Conservation (phyloP, 2,113 vertebrate species). For the Pelecanus crispus region DNA sequence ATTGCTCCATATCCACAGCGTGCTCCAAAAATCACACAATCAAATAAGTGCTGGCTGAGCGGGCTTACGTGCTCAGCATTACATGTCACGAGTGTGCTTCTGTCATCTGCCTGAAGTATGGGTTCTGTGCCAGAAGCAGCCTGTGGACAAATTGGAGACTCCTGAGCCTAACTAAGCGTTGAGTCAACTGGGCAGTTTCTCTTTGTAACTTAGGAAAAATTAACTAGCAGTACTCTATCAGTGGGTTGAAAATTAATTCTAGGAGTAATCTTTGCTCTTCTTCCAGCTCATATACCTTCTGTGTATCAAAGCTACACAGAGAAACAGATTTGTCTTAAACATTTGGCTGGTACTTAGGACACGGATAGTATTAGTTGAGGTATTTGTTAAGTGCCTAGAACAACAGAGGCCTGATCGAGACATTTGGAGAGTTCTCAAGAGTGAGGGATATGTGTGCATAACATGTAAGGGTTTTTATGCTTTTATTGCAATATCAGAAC, state of each 20-base stretch:
- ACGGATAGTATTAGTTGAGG: not conserved
- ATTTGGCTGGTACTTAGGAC: not conserved
- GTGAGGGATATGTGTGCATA: not conserved
- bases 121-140: not conserved
- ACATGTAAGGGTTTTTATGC: not conserved
- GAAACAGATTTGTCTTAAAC: not conserved
- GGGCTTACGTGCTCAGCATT: not conserved
- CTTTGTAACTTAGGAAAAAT: not conserved
- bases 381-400: not conserved
- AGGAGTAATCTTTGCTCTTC: not conserved
- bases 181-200: not conserved
- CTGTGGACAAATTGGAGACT: not conserved
- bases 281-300: not conserved
- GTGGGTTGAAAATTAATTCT: not conserved
- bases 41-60: not conserved
- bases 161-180: not conserved
- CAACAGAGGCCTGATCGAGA: not conserved
- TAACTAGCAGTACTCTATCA: not conserved
- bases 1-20: not conserved
- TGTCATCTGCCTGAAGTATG: not conserved
- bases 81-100: not conserved
- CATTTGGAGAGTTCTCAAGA: not conserved
- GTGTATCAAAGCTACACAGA: not conserved
- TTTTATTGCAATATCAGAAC: not conserved
- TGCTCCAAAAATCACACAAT: not conserved